A percentile compares a stretch with the other conserved stretches of the same genome.
Conservation (phyloP, 2,113 vertebrate species). For the Accipiter cooperii region DNA sequence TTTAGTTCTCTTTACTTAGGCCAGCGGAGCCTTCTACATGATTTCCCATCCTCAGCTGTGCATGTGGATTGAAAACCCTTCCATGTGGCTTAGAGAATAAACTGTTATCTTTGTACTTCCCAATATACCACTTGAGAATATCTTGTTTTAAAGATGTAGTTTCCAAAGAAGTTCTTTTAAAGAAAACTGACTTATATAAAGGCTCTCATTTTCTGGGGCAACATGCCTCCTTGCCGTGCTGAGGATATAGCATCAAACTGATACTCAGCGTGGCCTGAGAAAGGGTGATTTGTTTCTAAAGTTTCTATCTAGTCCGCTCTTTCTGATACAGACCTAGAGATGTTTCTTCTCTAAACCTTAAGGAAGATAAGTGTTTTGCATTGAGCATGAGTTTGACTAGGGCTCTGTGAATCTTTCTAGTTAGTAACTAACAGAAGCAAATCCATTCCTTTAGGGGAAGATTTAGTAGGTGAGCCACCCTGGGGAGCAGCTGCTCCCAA, state of each 20-base stretch:
- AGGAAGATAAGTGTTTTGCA: neutral
- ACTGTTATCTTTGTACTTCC: slow-evolving; percentile 40
- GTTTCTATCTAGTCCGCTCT: neutral
- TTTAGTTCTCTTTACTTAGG: slow-evolving; percentile 44
- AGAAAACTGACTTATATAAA: neutral
- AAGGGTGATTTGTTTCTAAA: neutral
- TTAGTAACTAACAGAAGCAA: neutral
- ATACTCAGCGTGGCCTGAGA: neutral
- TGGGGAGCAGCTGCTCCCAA: neutral
- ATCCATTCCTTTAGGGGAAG: neutral
- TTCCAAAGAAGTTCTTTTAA: neutral
- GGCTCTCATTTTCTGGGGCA: neutral
- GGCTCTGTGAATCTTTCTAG: neutral
- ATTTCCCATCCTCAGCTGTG: neutral
- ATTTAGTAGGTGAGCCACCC: neutral
- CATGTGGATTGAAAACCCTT: slow-evolving; percentile 6
- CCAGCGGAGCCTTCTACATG: neutral
- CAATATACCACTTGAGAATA: slow-evolving; percentile 18
- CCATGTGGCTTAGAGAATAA: slow-evolving; percentile 49
- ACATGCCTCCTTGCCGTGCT: neutral
- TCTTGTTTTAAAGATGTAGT: neutral
- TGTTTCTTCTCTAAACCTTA: neutral
- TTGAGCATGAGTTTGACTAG: neutral
- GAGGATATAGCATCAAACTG: neutral
- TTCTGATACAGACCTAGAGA: neutral